Conservation (phyloP, 2,797 vertebrate species). For the Rhyacichthys aspro region DNA sequence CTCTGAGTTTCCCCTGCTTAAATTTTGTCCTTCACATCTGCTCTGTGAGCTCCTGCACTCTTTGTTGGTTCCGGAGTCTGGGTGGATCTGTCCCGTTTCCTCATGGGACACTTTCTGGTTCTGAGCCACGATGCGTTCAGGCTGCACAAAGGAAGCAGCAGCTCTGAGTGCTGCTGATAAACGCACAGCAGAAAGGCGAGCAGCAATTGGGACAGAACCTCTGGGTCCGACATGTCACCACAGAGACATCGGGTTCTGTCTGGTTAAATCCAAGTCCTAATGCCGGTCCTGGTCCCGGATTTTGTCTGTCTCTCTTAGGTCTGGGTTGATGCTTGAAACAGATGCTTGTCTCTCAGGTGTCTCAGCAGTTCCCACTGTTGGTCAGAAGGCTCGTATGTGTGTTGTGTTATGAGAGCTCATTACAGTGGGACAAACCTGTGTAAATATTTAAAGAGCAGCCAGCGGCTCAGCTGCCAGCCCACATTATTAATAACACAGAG, state of each 20-base stretch:
- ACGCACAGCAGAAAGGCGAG: conserved; percentile 1
- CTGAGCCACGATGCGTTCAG: conserved; percentile 6
- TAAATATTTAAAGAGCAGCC: conserved; percentile 36
- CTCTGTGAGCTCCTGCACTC: not conserved
- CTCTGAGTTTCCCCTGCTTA: not conserved
- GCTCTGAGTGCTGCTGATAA: conserved; percentile 25
- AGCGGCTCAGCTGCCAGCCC: conserved; percentile 19
- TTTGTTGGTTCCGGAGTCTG: not conserved
- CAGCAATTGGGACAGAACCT: conserved; percentile 8
- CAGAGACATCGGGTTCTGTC: too few species aligned
- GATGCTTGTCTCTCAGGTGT: not conserved
- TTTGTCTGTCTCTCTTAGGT: not conserved
- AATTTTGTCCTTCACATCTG: conserved; percentile 5
- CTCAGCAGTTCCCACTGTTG: not conserved
- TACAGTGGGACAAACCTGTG: conserved; percentile 20
- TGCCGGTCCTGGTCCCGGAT: not conserved
- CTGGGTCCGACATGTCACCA: not conserved
- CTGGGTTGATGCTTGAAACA: too few species aligned
- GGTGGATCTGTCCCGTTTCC: not conserved
- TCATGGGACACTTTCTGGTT: conserved; percentile 8
- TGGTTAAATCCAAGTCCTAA: not conserved
- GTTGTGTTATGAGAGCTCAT: conserved; percentile 14
- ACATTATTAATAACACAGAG: conserved; percentile 8
- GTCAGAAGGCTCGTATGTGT: not conserved
- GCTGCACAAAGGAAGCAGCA: conserved; percentile 15